These are phyloP conservation scores for Choreutis nemorana DNA, from an alignment of 2,888 invertebrate genomes.

Conservation along the genomic window DNA sequence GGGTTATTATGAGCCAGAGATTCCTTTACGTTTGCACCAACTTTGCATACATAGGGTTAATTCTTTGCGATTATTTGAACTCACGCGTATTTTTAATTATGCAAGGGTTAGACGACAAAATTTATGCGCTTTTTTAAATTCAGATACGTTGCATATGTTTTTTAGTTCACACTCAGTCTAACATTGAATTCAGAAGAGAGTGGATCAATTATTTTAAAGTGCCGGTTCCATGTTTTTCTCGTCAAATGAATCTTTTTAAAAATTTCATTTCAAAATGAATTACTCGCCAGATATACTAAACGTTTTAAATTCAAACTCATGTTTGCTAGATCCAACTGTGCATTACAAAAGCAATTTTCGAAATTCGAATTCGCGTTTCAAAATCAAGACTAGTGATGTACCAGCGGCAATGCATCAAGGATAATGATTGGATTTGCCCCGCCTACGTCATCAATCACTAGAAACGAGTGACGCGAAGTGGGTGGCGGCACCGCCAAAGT, in stretches of 20 bases:
- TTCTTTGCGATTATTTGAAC: slow-evolving; percentile 57
- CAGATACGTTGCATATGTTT: slow-evolving; percentile 36
- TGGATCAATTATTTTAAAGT: too few relatives aligned
- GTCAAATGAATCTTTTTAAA: too few relatives aligned
- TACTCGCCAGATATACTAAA: slow-evolving; percentile 6
- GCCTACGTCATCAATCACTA: slow-evolving; percentile 64
- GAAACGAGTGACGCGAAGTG: slow-evolving; percentile 43
- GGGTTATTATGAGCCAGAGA: too few relatives aligned
- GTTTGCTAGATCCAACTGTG: too few relatives aligned
- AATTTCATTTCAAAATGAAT: slow-evolving; percentile 11
- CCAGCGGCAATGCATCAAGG: slow-evolving; percentile 59
- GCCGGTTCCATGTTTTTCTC: too few relatives aligned
- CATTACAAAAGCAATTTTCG: slow-evolving; percentile 30
- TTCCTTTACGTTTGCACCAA: slow-evolving; percentile 35
- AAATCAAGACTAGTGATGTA: slow-evolving; percentile 49
- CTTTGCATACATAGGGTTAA: slow-evolving; percentile 64
- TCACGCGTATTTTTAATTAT: slow-evolving; percentile 66
- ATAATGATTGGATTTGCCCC: slow-evolving; percentile 65
- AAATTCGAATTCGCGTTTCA: slow-evolving; percentile 28
- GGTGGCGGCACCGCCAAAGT: slow-evolving; percentile 23
- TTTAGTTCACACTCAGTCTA: slow-evolving; percentile 36
- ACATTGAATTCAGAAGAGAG: slow-evolving; percentile 38
- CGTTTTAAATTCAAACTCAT: slow-evolving; percentile 3
- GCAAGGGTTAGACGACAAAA: slow-evolving; percentile 53
- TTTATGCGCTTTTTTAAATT: slow-evolving; percentile 44